Evolutionary conservation across 1,140 invertebrate genomes (phyloP).

Genomic region (Stratiolaelaps scimitus): DNA sequence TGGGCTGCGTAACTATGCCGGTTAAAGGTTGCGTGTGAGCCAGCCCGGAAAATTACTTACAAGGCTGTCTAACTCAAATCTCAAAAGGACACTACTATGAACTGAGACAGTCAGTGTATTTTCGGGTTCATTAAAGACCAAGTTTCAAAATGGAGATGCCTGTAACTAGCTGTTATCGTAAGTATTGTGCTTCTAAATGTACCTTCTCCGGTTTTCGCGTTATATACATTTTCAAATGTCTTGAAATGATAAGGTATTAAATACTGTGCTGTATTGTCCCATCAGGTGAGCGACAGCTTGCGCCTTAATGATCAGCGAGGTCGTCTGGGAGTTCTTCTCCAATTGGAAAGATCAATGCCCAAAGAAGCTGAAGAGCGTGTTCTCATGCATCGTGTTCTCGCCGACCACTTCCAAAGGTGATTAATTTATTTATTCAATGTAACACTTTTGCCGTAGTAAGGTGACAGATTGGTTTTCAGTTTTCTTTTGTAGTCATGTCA

Average conservation of each 20-base stretch:
- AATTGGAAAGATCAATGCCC: conserved; percentile 16
- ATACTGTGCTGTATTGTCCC: background rate
- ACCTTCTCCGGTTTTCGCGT: background rate
- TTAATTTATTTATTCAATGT: too few relatives aligned
- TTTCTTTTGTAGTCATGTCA: too few relatives aligned
- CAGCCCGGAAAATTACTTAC: too few relatives aligned
- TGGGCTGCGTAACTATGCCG: too few relatives aligned
- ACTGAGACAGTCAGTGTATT: too few relatives aligned
- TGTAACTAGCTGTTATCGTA: background rate
- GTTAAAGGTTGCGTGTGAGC: too few relatives aligned
- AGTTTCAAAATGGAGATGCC: background rate
- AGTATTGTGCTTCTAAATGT: background rate
- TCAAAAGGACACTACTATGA: too few relatives aligned
- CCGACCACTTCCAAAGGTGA: conserved; percentile 33
- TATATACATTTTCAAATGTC: too few relatives aligned
- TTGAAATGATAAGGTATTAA: too few relatives aligned
- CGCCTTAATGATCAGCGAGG: conserved; percentile 1
- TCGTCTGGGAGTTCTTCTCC: background rate
- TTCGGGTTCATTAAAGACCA: conserved; percentile 48
- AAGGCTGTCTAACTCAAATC: too few relatives aligned
- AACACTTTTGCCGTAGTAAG: too few relatives aligned
- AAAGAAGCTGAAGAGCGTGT: conserved; percentile 34
- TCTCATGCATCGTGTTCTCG: conserved; percentile 33
- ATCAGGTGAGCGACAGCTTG: conserved; percentile 5
- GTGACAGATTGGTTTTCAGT: too few relatives aligned